Evolutionary conservation across 2,797 vertebrate genomes (phyloP).

Genomic region (Labeo calbasu): DNA sequence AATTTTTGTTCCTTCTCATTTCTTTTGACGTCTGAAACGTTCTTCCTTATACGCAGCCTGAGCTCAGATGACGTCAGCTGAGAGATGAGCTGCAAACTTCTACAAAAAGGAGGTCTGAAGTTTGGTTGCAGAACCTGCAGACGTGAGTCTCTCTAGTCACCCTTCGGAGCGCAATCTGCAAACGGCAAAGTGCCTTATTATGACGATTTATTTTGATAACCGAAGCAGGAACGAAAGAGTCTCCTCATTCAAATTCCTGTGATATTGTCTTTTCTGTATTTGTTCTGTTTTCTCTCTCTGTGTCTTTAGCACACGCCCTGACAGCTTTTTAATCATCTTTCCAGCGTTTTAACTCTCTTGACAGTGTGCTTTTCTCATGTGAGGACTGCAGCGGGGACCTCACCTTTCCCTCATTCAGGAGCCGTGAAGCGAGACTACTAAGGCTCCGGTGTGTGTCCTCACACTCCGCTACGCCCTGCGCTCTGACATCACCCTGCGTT

Average conservation of each 20-base stretch:
- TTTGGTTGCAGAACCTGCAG: neutral
- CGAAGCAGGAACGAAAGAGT: neutral
- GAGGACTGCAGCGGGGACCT: slow-evolving; percentile 55
- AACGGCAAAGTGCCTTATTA: neutral
- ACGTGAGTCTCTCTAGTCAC: neutral
- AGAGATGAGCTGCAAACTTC: neutral
- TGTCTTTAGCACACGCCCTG: slow-evolving; percentile 53
- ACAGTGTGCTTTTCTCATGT: slow-evolving; percentile 69
- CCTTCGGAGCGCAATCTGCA: neutral
- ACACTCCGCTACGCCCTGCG: slow-evolving; percentile 51
- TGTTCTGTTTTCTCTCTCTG: slow-evolving; percentile 10
- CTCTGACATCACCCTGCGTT: slow-evolving; percentile 27
- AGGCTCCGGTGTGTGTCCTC: slow-evolving; percentile 55
- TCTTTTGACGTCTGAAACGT: too few species aligned
- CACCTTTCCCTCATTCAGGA: slow-evolving; percentile 66
- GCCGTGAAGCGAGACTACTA: slow-evolving; percentile 75
- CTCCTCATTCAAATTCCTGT: slow-evolving; percentile 42
- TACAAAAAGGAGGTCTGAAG: neutral
- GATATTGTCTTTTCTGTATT: slow-evolving; percentile 58
- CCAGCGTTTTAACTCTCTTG: slow-evolving; percentile 69
- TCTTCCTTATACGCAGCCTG: too few species aligned
- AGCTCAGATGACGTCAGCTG: neutral
- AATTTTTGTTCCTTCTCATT: too few species aligned
- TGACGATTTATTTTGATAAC: neutral
- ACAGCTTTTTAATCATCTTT: slow-evolving; percentile 74